Percentiles rank a stretch among this genome's conserved stretches.
Evolutionary conservation across 2,113 vertebrate species (phyloP).

Genomic region (Perca fluviatilis): DNA sequence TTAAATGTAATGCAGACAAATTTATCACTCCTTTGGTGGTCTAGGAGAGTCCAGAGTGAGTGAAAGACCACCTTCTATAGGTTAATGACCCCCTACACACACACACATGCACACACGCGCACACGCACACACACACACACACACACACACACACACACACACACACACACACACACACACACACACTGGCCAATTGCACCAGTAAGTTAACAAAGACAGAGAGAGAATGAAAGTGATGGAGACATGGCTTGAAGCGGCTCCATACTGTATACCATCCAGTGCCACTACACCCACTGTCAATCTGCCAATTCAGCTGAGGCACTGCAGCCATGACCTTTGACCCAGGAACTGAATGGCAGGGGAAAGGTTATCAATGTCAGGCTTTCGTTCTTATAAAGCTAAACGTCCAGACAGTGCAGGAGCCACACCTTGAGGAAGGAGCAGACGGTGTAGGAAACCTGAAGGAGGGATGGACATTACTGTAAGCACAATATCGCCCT

Average conservation of each 20-base stretch:
- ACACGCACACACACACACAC: slow-evolving; percentile 3
- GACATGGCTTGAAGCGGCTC: slow-evolving; percentile 28
- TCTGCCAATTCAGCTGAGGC: slow-evolving; percentile 72
- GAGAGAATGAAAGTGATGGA: slow-evolving; percentile 49
- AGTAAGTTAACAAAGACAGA: slow-evolving; percentile 24
- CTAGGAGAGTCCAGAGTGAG: slow-evolving; percentile 45
- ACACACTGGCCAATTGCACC: slow-evolving; percentile 2
- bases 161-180: slow-evolving; percentile 12
- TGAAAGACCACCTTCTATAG: slow-evolving; percentile 63
- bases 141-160: slow-evolving; percentile 16
- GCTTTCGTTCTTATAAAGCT: slow-evolving; percentile 48
- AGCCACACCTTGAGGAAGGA: slow-evolving; percentile 26
- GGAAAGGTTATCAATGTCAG: slow-evolving; percentile 72
- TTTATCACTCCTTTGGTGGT: slow-evolving; percentile 67
- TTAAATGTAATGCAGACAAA: slow-evolving; percentile 17
- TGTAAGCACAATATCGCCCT: slow-evolving; percentile 4
- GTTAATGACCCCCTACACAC: slow-evolving; percentile 50
- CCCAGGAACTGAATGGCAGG: slow-evolving; percentile 62
- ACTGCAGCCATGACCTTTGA: slow-evolving; percentile 76
- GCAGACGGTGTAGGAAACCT: slow-evolving; percentile 18
- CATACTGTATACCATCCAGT: slow-evolving; percentile 73
- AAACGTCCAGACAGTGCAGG: slow-evolving; percentile 41
- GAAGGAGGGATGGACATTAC: slow-evolving; percentile 24
- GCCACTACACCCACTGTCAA: slow-evolving; percentile 72
- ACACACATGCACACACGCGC: slow-evolving; percentile 10